Evolutionary conservation across 35 echinoderm and acorn worm species (phyloP), one percentile per base, ranked within the genome.

Genomic region (Ophiothrix spiculata): DNA sequence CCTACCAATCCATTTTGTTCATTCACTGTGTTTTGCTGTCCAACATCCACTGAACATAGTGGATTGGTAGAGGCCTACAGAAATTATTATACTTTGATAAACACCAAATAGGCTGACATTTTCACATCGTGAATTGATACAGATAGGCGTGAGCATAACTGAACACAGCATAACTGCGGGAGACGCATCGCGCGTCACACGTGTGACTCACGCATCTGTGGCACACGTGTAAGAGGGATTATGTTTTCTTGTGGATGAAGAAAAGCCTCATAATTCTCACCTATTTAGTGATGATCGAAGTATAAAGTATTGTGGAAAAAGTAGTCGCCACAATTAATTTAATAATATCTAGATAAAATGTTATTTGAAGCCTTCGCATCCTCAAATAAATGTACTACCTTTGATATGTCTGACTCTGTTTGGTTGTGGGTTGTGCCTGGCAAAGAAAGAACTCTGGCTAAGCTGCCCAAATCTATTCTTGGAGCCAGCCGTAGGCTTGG

Each of bases 401-500:
- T 94, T 93, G 42, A 98, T 98, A 56, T 98, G 95, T 40, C 95
- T 83, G 0, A 98, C 95, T 75, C 95, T 80, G 25, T 77, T 86
- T 37, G 95, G 89, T 31, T 98, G 95, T 29, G 95, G 95, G 40
- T 98, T 98, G 84, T 98, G 95, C 19, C 95, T 87, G 17, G 95
- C 91, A 73, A 98, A 98, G 83, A 94, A 98, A 28, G 95, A 84
- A 76, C 89, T 98, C 83, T 98, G 91, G 15, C 91, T 98, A 60
- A 98, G 83, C 31, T 98, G 92, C 35, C 95, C 95, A 81, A 98
- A 98, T 32, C 95, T 37, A 1, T 87, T 78, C 15, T 75, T 89
- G 19, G 91, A 82, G 32, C 56, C 36, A 36, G 88, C 94, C 40
- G 80, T 75, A 29, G 95, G 95, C 41, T 88, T 79, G 63, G 77